Evolutionary conservation across 1,140 invertebrate genomes (phyloP).

Genomic region (Antheraea mylitta): DNA sequence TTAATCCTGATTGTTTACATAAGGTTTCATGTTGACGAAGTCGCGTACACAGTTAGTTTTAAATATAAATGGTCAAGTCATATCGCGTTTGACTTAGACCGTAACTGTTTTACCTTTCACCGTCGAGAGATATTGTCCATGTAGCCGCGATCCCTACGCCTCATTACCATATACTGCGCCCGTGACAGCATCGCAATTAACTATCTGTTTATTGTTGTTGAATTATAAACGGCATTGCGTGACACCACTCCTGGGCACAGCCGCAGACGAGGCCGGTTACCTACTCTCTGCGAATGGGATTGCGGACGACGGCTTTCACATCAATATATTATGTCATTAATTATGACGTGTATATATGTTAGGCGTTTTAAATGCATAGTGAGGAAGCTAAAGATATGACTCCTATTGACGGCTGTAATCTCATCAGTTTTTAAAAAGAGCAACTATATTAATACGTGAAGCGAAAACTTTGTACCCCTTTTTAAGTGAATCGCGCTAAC

Average conservation of each 20-base stretch:
- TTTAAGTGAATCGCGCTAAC: too few species aligned
- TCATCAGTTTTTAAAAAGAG: neutral
- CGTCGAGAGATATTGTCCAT: constrained; percentile 73
- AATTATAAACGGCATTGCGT: constrained; percentile 70
- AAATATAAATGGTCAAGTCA: neutral
- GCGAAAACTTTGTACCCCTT: too few species aligned
- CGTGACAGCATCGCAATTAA: constrained; percentile 76
- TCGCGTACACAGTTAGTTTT: too few species aligned
- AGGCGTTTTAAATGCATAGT: neutral
- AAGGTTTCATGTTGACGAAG: too few species aligned
- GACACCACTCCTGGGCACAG: constrained; percentile 62
- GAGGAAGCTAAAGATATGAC: neutral
- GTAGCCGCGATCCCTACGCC: constrained; percentile 67
- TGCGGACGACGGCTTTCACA: constrained; percentile 24
- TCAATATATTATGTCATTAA: constrained; percentile 28
- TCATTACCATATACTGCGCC: constrained; percentile 76
- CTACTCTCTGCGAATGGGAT: constrained; percentile 12
- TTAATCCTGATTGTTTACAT: too few species aligned
- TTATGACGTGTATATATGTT: constrained; percentile 3
- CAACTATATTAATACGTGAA: too few species aligned
- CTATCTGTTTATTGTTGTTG: constrained; percentile 77
- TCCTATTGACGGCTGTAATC: neutral
- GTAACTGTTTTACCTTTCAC: constrained; percentile 63
- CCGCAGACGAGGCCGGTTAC: neutral
- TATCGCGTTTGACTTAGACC: constrained; percentile 22